Percentiles rank a stretch among this genome's conserved stretches.
These are phyloP conservation scores for Anomalospiza imberbis DNA, from an alignment of 2,797 vertebrate species.

Conservation along the genomic window DNA sequence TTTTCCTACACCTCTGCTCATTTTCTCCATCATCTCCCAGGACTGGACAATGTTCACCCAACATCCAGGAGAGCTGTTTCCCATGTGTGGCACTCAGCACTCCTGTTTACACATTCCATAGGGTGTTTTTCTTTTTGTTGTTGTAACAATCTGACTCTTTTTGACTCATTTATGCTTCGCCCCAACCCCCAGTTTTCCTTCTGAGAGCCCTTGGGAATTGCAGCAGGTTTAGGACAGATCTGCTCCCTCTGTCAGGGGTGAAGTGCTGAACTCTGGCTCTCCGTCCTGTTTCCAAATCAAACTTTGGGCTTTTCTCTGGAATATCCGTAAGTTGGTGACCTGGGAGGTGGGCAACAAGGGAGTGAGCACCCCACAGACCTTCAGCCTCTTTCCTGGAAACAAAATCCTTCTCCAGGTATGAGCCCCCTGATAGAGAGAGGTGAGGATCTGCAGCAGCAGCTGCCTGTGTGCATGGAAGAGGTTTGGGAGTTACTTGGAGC, in stretches of 20 bases:
- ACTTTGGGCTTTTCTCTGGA: not conserved
- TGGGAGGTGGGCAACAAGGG: not conserved
- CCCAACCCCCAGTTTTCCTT: not conserved
- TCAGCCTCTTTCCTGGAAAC: not conserved
- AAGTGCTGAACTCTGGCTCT: not conserved
- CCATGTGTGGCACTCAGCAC: not conserved
- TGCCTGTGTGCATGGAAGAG: not conserved
- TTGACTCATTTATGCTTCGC: not conserved
- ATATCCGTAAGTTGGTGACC: not conserved
- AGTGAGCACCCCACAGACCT: fast-evolving
- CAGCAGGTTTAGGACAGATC: not conserved
- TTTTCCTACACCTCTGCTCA: conserved; percentile 44
- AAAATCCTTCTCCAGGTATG: not conserved
- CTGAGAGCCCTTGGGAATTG: not conserved
- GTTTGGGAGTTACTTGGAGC: not conserved
- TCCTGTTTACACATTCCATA: not conserved
- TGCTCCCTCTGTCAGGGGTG: not conserved
- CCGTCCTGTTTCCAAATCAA: not conserved
- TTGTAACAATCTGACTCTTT: not conserved
- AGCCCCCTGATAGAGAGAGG: not conserved
- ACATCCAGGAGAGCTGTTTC: not conserved
- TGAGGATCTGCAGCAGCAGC: not conserved
- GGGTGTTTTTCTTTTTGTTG: not conserved
- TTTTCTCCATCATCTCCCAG: conserved; percentile 28
- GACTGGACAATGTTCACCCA: not conserved